Conservation (phyloP, 1,140 invertebrate genomes). For the Listronotus oregonensis region DNA sequence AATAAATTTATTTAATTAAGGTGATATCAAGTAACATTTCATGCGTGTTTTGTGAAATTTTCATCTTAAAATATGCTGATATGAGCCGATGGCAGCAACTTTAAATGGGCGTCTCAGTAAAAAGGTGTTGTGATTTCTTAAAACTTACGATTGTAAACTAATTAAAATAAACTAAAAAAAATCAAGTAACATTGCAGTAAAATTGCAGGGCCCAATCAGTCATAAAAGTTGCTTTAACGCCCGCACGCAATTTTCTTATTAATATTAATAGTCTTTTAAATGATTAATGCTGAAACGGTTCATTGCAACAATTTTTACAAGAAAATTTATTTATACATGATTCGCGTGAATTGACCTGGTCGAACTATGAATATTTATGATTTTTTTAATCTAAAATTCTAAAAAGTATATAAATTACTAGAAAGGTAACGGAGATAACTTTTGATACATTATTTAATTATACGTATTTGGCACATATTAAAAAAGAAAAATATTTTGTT, state of each 20-base stretch:
- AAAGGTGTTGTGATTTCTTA: too few relatives aligned
- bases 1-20: too few relatives aligned
- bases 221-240: conserved; percentile 21
- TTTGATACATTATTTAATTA: too few relatives aligned
- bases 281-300: conserved; percentile 27
- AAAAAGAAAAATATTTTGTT: too few relatives aligned
- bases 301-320: conserved; percentile 15
- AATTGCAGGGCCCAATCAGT: conserved; percentile 16
- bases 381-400: not conserved
- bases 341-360: conserved; percentile 15
- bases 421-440: too few relatives aligned
- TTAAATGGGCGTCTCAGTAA: too few relatives aligned
- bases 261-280: conserved; percentile 28
- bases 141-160: not conserved
- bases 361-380: conserved; percentile 5
- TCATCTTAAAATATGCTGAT: too few relatives aligned
- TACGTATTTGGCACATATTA: too few relatives aligned
- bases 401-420: too few relatives aligned
- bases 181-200: conserved; percentile 12
- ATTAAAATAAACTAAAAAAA: conserved; percentile 3
- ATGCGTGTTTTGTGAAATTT: too few relatives aligned
- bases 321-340: conserved; percentile 13
- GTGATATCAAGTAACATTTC: too few relatives aligned
- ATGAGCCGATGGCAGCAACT: too few relatives aligned
- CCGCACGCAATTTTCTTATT: conserved; percentile 32